A percentile compares a stretch with the other conserved stretches of the same genome.
These are phyloP conservation scores for Zeugodacus cucurbitae DNA, from an alignment of 1,140 invertebrate genomes.

Conservation along the genomic window DNA sequence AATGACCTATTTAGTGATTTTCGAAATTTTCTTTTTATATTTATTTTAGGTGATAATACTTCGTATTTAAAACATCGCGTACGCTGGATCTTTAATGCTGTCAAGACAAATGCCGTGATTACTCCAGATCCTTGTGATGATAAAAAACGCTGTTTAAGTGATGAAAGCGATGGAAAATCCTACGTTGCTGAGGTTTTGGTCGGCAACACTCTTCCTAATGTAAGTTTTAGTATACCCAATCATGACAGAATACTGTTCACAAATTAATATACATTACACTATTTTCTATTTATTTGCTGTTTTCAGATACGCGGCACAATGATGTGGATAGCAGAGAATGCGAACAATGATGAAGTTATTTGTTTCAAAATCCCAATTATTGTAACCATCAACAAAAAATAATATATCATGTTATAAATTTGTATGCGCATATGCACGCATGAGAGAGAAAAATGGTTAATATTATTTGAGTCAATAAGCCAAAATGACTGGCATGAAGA, in stretches of 20 bases:
- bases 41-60: conserved; percentile 52
- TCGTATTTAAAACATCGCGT: conserved; percentile 56
- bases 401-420: background rate
- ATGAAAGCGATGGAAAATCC: conserved; percentile 53
- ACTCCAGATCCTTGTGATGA: conserved; percentile 62
- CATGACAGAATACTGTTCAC: background rate
- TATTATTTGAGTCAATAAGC: no score
- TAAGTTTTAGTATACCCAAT: conserved; percentile 44
- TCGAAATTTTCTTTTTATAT: no score
- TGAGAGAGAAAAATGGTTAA: background rate
- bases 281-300: conserved; percentile 18
- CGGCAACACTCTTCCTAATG: conserved; percentile 54
- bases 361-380: conserved; percentile 60
- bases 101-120: conserved; percentile 55
- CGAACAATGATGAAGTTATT: conserved; percentile 54
- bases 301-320: conserved; percentile 58
- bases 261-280: background rate
- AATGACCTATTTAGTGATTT: no score
- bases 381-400: conserved; percentile 45
- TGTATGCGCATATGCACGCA: background rate
- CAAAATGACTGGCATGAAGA: no score
- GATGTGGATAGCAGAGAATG: conserved; percentile 58
- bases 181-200: conserved; percentile 60
- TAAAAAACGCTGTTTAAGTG: conserved; percentile 53
- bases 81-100: conserved; percentile 57